Base-by-base conservation (phyloP, 2,797 vertebrate species). In the Echeneis naucrates region DNA sequence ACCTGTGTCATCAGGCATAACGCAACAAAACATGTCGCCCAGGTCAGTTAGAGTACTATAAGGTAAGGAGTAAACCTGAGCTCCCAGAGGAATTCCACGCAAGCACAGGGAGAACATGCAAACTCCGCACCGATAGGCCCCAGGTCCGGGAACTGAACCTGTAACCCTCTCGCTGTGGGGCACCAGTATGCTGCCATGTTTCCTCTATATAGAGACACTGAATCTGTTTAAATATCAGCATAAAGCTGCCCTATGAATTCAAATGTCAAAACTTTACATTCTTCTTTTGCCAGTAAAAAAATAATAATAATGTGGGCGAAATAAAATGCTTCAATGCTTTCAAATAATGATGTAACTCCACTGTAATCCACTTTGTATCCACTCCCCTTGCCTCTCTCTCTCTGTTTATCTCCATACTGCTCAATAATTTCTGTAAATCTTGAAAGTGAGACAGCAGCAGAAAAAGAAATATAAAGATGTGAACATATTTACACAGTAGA, bases 301-400 rank as follows among this genome's bases (percentile, higher is more conserved):
- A 69, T 38, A 35, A 70, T 40, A 57, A 66, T 58, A 73, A 51
- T 42, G 24, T 4, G 4, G 30, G 44, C 23, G 48, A 56, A 73
- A 75, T 52, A 75, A 69, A 78, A 68, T 57, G 50, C 13, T 70
- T 47, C 8, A 12, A 4, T 23, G 51, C 42, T 58, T 54, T 77
- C 58, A 81, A 72, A 84, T 66, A 73, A 57, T 87, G 85, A 89
- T 80, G 87, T 53, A 89, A 87, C 78, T 44, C 42, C 21, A 50
- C 65, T 79, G 85, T 82, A 86, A 89, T 83, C 61, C 65, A 69
- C 78, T 64, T 14, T 26, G 24, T 26, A 21, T 63, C 52, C 19
- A 17, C n/a, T 42, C 23, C 21, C 30, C n/a, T 52, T 59, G n/a
- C n/a, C 8, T 66, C 45, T 40, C 40, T 67, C 56, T 72, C 58